A percentile compares a stretch with the other conserved stretches of the same genome.
These are phyloP conservation scores for Muntiacus muntjak DNA, from an alignment of 2,113 vertebrate genomes.

Conservation along the genomic window DNA sequence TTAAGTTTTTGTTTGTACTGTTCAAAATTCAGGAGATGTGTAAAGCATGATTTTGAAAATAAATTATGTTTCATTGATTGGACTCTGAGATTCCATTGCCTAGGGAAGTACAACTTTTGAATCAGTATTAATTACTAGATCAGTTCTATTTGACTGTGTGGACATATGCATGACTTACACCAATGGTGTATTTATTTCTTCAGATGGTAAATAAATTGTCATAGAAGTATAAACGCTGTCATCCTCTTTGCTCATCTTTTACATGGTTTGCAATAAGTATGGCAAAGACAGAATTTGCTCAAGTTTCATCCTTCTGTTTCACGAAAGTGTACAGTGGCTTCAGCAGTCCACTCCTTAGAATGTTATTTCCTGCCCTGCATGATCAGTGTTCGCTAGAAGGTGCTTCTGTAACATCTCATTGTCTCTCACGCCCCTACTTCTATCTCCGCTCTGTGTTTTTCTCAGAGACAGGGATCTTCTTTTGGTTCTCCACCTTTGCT, in stretches of 20 bases:
- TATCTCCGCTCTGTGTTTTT: constrained; percentile 28
- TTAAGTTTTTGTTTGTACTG: constrained; percentile 33
- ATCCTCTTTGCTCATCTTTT: constrained; percentile 54
- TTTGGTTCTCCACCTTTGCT: constrained; percentile 20
- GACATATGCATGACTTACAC: neutral
- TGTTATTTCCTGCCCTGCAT: constrained; percentile 19
- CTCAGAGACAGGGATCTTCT: constrained; percentile 30
- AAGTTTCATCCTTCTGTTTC: constrained; percentile 59
- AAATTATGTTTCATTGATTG: constrained; percentile 27
- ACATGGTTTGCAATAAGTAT: constrained; percentile 19
- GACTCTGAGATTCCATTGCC: constrained; percentile 26
- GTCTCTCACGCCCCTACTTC: constrained; percentile 51
- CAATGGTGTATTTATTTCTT: constrained; percentile 49
- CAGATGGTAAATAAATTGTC: constrained; percentile 40
- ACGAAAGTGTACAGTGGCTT: constrained; percentile 27
- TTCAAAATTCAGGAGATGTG: constrained; percentile 50
- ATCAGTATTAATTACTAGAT: neutral
- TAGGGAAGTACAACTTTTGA: constrained; percentile 31
- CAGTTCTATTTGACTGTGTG: constrained; percentile 12
- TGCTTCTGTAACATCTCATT: constrained; percentile 53
- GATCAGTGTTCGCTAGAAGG: constrained; percentile 29
- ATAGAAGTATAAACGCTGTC: neutral
- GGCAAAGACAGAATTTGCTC: constrained; percentile 20
- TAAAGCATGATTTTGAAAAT: constrained; percentile 20
- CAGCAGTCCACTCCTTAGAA: constrained; percentile 38